Evolutionary conservation across 2,888 invertebrate genomes (phyloP).

Genomic region (Drosophila diplacantha): DNA sequence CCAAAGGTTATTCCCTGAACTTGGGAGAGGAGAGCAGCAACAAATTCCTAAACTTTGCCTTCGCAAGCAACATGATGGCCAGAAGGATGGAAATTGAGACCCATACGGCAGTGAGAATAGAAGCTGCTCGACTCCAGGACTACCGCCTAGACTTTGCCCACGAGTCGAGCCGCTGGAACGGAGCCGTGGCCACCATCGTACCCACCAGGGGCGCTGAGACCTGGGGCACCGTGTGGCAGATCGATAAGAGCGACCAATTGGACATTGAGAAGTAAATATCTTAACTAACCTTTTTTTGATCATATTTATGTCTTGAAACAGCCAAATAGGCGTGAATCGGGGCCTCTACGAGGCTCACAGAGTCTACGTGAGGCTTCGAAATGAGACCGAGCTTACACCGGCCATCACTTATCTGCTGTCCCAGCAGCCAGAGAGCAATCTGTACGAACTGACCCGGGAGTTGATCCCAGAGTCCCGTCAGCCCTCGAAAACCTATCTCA

Average conservation of each 20-base stretch:
- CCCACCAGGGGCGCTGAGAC: constrained; percentile 54
- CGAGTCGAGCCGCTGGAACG: constrained; percentile 84
- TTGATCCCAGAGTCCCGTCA: constrained; percentile 78
- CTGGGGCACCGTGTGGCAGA: constrained; percentile 90
- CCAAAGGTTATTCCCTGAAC: background rate
- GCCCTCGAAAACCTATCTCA: constrained; percentile 88
- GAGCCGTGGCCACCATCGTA: constrained; percentile 91
- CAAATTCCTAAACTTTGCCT: constrained; percentile 89
- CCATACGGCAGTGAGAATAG: constrained; percentile 84
- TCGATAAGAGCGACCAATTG: constrained; percentile 81
- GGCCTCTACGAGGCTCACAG: constrained; percentile 83
- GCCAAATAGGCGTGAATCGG: constrained; percentile 69
- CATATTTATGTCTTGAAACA: constrained; percentile 16
- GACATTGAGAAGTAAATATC: constrained; percentile 83
- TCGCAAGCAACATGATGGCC: constrained; percentile 91
- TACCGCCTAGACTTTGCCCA: constrained; percentile 84
- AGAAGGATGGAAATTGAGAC: constrained; percentile 89
- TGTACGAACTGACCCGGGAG: constrained; percentile 78
- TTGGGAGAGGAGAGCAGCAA: constrained; percentile 42
- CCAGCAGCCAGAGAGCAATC: constrained; percentile 78
- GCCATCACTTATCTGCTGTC: constrained; percentile 87
- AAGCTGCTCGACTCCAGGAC: constrained; percentile 82
- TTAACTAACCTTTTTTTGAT: no score
- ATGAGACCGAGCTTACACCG: constrained; percentile 78
- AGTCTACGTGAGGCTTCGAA: constrained; percentile 80